Evolutionary conservation across 2,113 vertebrate genomes (phyloP), one percentile per base, ranked within the genome.

Genomic region (Brachyhypopomus occidentalis): DNA sequence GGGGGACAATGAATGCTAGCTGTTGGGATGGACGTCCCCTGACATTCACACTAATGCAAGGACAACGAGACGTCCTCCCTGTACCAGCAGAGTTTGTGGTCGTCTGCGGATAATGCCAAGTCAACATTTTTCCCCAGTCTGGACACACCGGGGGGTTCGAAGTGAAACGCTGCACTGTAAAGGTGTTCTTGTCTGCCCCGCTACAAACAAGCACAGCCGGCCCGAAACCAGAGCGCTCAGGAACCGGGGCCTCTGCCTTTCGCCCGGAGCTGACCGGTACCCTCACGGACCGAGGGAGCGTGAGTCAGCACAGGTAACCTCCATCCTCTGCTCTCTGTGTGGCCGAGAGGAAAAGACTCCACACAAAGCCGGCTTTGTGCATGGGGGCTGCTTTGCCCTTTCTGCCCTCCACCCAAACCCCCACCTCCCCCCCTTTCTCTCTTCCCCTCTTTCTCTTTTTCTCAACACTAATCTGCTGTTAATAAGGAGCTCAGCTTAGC

Each of bases 291-390:
- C 79, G 34, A 76, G 84, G 41, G 89, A 91, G 90, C 87, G 90
- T 92, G 92, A 94, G 91, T 92, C 88, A 92, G 90, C 81, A 69
- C 89, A 94, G 93, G 92, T 92, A 90, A 91, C 92, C 88, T 89
- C 90, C 92, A 90, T 90, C 91, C 92, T 79, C 88, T 90, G 91
- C 92, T 91, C 91, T 91, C 91, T 92, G 93, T 93, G 93, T 92
- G 92, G 93, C 91, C 93, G 91, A 92, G 91, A 92, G 89, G 88
- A 88, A 88, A 90, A 90, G 90, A 90, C 89, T 84, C 86, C 67
- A 92, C 88, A 94, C 93, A 94, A 93, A 93, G 92, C 86, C 87
- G 74, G 86, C 92, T 92, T 93, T 94, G 93, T 93, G 79, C 85
- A 45, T 14, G 83, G 74, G 80, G 84, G 84, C 88, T 87, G 84